Percentiles rank a stretch among this genome's conserved stretches.
phyloP scores from a whole-genome alignment of 1,140 invertebrate genomes.

The Drosophila sechellia region DNA sequence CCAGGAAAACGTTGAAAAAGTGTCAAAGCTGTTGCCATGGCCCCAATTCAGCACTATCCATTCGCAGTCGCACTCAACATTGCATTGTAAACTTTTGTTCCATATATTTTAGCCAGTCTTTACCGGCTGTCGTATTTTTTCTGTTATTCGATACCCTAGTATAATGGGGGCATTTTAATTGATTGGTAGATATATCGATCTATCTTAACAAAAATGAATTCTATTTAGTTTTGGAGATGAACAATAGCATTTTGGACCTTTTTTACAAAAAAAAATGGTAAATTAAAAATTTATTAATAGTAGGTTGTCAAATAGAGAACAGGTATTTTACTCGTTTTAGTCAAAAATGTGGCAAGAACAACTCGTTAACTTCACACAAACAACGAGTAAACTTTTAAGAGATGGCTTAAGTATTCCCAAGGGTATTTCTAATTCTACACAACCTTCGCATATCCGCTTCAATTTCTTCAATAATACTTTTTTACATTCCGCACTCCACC shows the following conservation, averaged over 20 bases:
- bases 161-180: background rate
- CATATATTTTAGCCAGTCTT: constrained; percentile 66
- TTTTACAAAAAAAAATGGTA: too few relatives aligned
- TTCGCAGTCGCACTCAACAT: constrained; percentile 12
- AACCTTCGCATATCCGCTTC: constrained; percentile 21
- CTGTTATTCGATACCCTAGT: background rate
- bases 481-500: constrained; percentile 30
- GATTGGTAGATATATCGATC: background rate
- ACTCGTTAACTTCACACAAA: too few relatives aligned
- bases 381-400: too few relatives aligned
- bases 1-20: constrained; percentile 67
- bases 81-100: constrained; percentile 56
- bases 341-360: too few relatives aligned
- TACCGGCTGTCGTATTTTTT: constrained; percentile 31
- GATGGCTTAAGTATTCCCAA: background rate
- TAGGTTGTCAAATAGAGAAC: too few relatives aligned
- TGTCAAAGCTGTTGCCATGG: constrained; percentile 65
- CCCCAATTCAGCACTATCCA: constrained; percentile 29
- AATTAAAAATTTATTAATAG: too few relatives aligned
- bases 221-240: too few relatives aligned
- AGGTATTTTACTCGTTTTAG: too few relatives aligned
- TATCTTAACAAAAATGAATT: too few relatives aligned
- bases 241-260: too few relatives aligned
- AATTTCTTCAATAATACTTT: constrained; percentile 43
- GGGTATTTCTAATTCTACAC: constrained; percentile 2